These are phyloP conservation scores for Montipora capitata DNA, from an alignment of 92 coral and sea anemone species.

Conservation along the genomic window DNA sequence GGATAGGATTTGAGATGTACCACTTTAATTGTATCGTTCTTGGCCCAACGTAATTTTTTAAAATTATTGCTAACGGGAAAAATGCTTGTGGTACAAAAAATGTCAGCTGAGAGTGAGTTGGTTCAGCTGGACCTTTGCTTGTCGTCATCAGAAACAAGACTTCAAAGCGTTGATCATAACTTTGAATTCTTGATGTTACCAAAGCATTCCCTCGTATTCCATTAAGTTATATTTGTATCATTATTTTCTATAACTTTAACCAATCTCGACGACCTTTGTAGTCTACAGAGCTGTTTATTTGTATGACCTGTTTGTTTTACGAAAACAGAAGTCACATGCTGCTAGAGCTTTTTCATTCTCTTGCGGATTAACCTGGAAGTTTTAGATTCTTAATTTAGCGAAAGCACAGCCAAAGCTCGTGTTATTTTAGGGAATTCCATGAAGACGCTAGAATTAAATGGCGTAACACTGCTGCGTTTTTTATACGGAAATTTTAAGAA, in stretches of 20 bases:
- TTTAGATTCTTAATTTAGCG: not conserved
- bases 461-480: not conserved
- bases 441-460: not conserved
- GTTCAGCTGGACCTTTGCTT: too few relatives aligned
- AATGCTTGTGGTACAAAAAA: not conserved
- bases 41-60: not conserved
- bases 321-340: not conserved
- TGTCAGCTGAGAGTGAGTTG: not conserved
- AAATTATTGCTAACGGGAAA: too few relatives aligned
- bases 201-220: not conserved
- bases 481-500: conserved; percentile 4
- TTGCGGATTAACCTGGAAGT: not conserved
- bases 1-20: not conserved
- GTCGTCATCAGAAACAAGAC: not conserved
- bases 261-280: not conserved
- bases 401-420: not conserved
- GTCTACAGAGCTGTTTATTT: conserved; percentile 2
- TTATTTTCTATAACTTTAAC: not conserved
- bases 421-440: not conserved
- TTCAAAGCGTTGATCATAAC: not conserved
- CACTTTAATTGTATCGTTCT: not conserved
- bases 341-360: not conserved
- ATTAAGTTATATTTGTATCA: conserved; percentile 5
- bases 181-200: too few relatives aligned
- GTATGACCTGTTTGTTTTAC: conserved; percentile 18